Evolutionary conservation across 1,140 invertebrate genomes (phyloP).

Genomic region (Cotesia chilonis): DNA sequence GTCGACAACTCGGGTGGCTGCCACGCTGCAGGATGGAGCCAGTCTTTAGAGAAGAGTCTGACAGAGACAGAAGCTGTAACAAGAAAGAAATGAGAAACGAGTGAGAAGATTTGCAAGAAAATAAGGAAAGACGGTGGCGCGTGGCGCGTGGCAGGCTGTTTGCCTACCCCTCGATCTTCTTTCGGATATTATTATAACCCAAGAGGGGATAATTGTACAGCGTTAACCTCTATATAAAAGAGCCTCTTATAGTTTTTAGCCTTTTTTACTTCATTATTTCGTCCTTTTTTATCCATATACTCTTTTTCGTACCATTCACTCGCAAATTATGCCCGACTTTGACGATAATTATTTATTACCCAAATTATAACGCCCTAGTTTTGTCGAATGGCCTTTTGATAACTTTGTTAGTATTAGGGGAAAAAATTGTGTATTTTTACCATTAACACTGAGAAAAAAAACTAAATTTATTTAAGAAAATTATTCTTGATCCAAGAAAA

Average conservation of each 20-base stretch:
- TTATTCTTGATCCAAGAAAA: too few species aligned
- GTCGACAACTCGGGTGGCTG: slow-evolving; percentile 14
- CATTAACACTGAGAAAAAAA: too few species aligned
- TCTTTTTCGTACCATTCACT: too few species aligned
- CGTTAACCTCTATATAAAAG: slow-evolving; percentile 7
- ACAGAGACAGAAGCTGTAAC: not conserved
- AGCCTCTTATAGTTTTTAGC: not conserved
- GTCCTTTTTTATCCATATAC: not conserved
- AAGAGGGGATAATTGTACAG: slow-evolving; percentile 8
- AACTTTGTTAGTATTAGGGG: too few species aligned
- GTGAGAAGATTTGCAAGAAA: not conserved
- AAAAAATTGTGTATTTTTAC: too few species aligned
- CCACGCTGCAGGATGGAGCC: slow-evolving; percentile 28
- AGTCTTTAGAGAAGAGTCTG: too few species aligned
- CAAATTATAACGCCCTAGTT: too few species aligned
- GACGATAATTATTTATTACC: too few species aligned
- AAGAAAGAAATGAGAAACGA: slow-evolving; percentile 16
- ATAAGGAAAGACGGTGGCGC: slow-evolving; percentile 30
- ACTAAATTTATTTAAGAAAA: too few species aligned
- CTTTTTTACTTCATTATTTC: slow-evolving; percentile 4
- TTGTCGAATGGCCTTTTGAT: too few species aligned
- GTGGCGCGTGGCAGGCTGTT: slow-evolving; percentile 38
- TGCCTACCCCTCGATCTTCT: slow-evolving; percentile 27
- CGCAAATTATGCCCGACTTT: too few species aligned
- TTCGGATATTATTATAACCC: not conserved